Evolutionary conservation across 1,140 invertebrate species (phyloP).

Genomic region (Drosophila auraria): DNA sequence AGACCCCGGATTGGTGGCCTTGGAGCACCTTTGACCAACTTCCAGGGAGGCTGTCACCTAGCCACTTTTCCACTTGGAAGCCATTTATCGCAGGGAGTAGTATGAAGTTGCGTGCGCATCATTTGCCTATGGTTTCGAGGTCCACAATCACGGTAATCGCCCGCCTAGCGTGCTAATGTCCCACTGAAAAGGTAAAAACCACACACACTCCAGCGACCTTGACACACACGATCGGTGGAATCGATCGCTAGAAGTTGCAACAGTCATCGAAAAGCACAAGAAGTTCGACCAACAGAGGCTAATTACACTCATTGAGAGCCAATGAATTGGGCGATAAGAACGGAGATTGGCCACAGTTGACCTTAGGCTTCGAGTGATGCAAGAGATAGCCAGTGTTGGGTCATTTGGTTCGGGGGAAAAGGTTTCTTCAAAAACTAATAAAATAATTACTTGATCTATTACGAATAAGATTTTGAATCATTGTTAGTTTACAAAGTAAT

Average conservation of each 20-base stretch:
- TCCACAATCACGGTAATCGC: slow-evolving; percentile 22
- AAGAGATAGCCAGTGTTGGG: slow-evolving; percentile 14
- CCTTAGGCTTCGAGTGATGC: slow-evolving; percentile 8
- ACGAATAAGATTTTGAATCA: too few relatives aligned
- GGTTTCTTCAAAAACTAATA: too few relatives aligned
- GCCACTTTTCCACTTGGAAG: slow-evolving; percentile 26
- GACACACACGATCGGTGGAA: slow-evolving; percentile 53
- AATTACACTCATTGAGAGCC: slow-evolving; percentile 27
- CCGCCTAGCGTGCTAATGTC: slow-evolving; percentile 31
- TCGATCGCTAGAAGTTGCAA: slow-evolving; percentile 25
- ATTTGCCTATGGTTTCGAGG: slow-evolving; percentile 34
- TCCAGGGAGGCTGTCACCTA: slow-evolving; percentile 43
- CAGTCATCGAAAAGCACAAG: slow-evolving; percentile 20
- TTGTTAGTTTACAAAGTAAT: too few relatives aligned
- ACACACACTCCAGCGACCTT: slow-evolving; percentile 31
- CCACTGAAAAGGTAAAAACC: slow-evolving; percentile 5
- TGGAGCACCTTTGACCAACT: slow-evolving; percentile 36
- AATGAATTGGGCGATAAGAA: slow-evolving; percentile 27
- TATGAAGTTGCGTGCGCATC: slow-evolving; percentile 36
- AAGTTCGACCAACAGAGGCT: slow-evolving; percentile 23
- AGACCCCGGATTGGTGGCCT: slow-evolving; percentile 9
- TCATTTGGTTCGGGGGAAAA: slow-evolving; percentile 1
- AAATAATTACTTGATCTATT: too few relatives aligned
- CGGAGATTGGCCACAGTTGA: slow-evolving; percentile 15
- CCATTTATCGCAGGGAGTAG: slow-evolving; percentile 20